Conservation (phyloP, 2,113 vertebrate genomes). For the Gavialis gangeticus region DNA sequence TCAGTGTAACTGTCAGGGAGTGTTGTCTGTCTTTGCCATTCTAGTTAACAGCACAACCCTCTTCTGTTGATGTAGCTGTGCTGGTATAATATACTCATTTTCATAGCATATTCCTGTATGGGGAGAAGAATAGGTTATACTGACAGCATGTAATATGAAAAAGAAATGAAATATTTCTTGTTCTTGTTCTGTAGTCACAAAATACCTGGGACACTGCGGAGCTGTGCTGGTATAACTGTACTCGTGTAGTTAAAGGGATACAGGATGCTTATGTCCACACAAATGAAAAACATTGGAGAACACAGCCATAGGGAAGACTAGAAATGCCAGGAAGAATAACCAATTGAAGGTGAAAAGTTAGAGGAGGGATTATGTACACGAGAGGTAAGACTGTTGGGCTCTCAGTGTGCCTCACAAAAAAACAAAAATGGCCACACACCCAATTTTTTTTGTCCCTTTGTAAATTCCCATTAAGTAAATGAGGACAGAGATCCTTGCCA, state of each 20-base stretch:
- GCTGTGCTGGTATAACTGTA: neutral
- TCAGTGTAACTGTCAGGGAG: neutral
- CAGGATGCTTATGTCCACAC: neutral
- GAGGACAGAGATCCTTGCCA: too few species aligned
- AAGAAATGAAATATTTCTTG: too few species aligned
- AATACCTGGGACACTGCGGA: too few species aligned
- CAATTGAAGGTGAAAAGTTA: neutral
- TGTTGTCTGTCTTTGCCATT: too few species aligned
- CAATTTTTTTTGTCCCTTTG: too few species aligned
- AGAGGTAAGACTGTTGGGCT: too few species aligned
- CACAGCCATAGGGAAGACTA: too few species aligned
- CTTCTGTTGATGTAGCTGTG: neutral
- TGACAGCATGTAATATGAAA: neutral
- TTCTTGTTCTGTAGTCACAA: too few species aligned
- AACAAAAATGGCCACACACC: too few species aligned
- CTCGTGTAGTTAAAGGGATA: neutral
- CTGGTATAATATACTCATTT: constrained; percentile 6
- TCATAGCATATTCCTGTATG: constrained; percentile 2
- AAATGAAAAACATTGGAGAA: neutral
- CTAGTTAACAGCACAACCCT: neutral
- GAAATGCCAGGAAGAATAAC: too few species aligned
- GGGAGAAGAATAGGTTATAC: neutral
- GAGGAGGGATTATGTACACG: neutral
- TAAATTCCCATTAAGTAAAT: too few species aligned
- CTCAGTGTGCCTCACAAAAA: too few species aligned